A percentile compares a stretch with the other conserved stretches of the same genome.
Conservation (phyloP, 1,140 invertebrate genomes). For the Drosophila paulistorum region DNA sequence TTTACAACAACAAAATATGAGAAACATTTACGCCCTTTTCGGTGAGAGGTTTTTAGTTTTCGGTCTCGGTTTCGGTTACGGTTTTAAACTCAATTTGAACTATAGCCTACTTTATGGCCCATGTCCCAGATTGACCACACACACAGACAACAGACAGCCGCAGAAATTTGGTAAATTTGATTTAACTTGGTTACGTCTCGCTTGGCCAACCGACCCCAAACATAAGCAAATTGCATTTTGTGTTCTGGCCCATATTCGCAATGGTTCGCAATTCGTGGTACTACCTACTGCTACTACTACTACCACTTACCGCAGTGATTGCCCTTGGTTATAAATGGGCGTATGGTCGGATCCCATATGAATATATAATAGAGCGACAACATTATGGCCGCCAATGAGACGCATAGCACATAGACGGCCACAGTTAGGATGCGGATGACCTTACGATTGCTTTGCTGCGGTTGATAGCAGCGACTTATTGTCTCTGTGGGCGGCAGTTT, state of each 20-base stretch:
- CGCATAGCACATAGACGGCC: conserved; percentile 96
- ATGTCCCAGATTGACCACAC: conserved; percentile 54
- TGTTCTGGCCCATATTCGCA: background rate
- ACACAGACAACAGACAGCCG: conserved; percentile 9
- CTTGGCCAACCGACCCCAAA: conserved; percentile 14
- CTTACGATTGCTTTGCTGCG: conserved; percentile 88
- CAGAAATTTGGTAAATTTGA: background rate
- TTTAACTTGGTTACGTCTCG: conserved; percentile 12
- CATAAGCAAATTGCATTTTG: conserved; percentile 1
- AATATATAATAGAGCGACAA: conserved; percentile 98
- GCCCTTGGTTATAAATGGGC: conserved; percentile 80
- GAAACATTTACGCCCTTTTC: conserved; percentile 34
- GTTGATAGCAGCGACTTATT: conserved; percentile 91
- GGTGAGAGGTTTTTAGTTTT: conserved; percentile 20
- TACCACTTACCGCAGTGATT: conserved; percentile 78
- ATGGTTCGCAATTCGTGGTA: too few species aligned
- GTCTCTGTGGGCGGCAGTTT: conserved; percentile 90
- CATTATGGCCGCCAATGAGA: conserved; percentile 97
- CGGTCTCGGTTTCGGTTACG: conserved; percentile 5
- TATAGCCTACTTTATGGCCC: conserved; percentile 54
- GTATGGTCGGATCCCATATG: conserved; percentile 92
- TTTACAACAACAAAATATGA: conserved; percentile 46
- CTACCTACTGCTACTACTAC: background rate
- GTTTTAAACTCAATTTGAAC: conserved; percentile 20
- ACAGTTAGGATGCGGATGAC: conserved; percentile 96